Base-by-base conservation (phyloP, 2,888 invertebrate genomes). In the Chrysolina oricalcia region DNA sequence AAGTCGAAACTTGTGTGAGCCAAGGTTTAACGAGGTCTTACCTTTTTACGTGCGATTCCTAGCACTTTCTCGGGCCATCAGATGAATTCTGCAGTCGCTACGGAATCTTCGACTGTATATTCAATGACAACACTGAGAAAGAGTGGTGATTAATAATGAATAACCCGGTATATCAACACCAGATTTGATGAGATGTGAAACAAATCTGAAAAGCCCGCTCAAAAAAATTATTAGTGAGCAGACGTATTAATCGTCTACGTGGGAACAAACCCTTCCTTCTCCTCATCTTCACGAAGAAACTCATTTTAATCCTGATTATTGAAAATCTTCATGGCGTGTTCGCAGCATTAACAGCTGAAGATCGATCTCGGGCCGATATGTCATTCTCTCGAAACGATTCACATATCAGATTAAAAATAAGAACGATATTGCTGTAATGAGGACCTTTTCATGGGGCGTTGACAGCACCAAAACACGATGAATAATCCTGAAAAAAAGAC, bases 231-330 rank as follows among this genome's bases (percentile, higher is more conserved):
- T n/a, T 48, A 9, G 8, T 3, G 17, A 17, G 53, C 13, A 35
- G 35, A 35, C 35, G 35, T 35, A 8, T 35, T 35, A 3, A 8
- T 35, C 35, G 35, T 35, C 21, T 13, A 53, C 35, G 59, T 59
- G 59, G 59, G 59, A 59, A 59, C 27, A 35, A 59, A 59, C 59
- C 59, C 27, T 59, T 15, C 53, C 27, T 59, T 15, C 53, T 27
- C 13, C 27, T 59, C 15, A 15, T 59, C 59, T 8, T 1, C 15
- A 59, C 23, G 19, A 21, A 53, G 13, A 21, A 17, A 21, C 23
- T n/a, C 23, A 27, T n/a, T n/a, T 59, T 35, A 59, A 59, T 59
- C 59, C 59, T n/a, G n/a, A 35, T 59, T 15, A 59, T 59, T 23
- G 27, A 59, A 59, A 35, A 35, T 27, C 59, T 8, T 23, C 59